Conservation (phyloP, 2,888 invertebrate species). For the Heliconius ismenius region DNA sequence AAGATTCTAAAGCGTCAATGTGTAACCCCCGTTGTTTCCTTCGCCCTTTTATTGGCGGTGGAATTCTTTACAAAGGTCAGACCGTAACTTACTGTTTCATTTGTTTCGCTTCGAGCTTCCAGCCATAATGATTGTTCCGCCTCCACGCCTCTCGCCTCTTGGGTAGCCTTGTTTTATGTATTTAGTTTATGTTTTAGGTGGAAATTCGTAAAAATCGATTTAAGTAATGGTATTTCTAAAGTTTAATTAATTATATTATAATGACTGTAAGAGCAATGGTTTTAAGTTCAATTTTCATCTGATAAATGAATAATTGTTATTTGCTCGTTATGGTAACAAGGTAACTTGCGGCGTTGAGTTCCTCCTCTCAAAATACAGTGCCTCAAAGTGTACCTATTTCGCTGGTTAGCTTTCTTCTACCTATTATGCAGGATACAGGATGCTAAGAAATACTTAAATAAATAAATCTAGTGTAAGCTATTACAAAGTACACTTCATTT, state of each 20-base stretch:
- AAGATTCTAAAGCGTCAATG: conserved; percentile 42
- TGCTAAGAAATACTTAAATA: no score
- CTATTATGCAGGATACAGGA: no score
- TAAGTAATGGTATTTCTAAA: neutral
- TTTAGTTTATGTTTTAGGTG: neutral
- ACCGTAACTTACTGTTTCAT: conserved; percentile 52
- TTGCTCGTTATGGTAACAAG: no score
- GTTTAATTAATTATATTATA: no score
- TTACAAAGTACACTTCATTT: no score
- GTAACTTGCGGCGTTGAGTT: no score
- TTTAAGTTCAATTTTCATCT: neutral
- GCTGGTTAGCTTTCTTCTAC: no score
- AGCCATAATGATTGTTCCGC: conserved; percentile 16
- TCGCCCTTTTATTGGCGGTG: conserved; percentile 64
- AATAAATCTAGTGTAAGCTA: no score
- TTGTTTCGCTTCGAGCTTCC: conserved; percentile 24
- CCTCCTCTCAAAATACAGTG: no score
- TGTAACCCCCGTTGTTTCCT: conserved; percentile 55
- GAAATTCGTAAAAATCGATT: neutral
- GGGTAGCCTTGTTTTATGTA: neutral
- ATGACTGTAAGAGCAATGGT: neutral
- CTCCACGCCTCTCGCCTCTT: conserved; percentile 20
- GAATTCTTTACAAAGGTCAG: conserved; percentile 68
- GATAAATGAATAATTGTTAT: no score
- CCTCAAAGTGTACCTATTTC: no score